Percentiles rank a stretch among this genome's conserved stretches.
Evolutionary conservation across 2,888 invertebrate genomes (phyloP).

Genomic region (Epiblema foenella): DNA sequence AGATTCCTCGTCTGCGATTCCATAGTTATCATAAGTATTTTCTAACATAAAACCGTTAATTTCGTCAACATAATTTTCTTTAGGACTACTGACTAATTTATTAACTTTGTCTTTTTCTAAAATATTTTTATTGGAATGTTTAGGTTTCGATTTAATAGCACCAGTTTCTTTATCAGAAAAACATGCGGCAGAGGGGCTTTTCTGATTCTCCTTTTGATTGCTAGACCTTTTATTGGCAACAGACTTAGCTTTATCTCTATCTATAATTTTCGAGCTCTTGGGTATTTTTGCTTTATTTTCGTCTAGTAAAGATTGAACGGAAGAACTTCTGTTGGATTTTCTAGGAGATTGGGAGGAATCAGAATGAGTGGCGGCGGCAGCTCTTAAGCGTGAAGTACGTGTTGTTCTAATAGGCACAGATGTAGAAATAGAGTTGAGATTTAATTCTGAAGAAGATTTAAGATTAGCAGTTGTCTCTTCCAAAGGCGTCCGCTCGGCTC

Average conservation of each 20-base stretch:
- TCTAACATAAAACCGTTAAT: slow-evolving; percentile 63
- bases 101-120: slow-evolving; percentile 81
- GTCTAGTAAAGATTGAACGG: slow-evolving; percentile 73
- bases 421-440: slow-evolving; percentile 74
- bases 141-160: slow-evolving; percentile 82
- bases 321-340: slow-evolving; percentile 76
- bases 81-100: slow-evolving; percentile 75
- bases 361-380: slow-evolving; percentile 82
- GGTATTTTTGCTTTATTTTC: slow-evolving; percentile 69
- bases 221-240: slow-evolving; percentile 64
- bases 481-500: slow-evolving; percentile 64
- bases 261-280: slow-evolving; percentile 72
- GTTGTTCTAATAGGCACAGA: slow-evolving; percentile 88
- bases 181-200: slow-evolving; percentile 61
- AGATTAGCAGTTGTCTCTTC: slow-evolving; percentile 68
- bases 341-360: slow-evolving; percentile 66
- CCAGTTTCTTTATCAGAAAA: slow-evolving; percentile 74
- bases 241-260: slow-evolving; percentile 72
- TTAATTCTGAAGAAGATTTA: slow-evolving; percentile 80
- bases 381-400: slow-evolving; percentile 89
- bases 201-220: slow-evolving; percentile 74
- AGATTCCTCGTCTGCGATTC: slow-evolving; percentile 61
- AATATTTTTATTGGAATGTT: slow-evolving; percentile 82
- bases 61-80: slow-evolving; percentile 67
- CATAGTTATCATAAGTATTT: slow-evolving; percentile 57